Evolutionary conservation across 2,797 vertebrate genomes (phyloP).

Genomic region (Carduelis carduelis): DNA sequence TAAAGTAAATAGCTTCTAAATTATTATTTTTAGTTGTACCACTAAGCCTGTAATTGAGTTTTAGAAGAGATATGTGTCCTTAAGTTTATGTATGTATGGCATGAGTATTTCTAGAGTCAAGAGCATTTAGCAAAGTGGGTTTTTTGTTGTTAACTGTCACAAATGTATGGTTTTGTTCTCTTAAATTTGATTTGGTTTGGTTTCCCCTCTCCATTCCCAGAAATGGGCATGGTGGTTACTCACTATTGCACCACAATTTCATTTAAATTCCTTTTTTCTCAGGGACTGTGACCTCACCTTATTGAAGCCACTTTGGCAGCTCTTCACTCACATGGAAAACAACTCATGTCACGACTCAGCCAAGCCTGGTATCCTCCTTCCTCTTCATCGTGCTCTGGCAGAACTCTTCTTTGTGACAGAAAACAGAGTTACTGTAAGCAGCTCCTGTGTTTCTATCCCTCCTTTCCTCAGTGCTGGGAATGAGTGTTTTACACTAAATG

Average conservation of each 20-base stretch:
- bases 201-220: too few species aligned
- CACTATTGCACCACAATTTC: background rate
- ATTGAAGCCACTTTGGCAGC: slow-evolving; percentile 92
- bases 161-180: background rate
- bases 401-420: slow-evolving; percentile 96
- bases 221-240: background rate
- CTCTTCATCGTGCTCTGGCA: slow-evolving; percentile 92
- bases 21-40: background rate
- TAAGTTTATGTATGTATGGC: background rate
- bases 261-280: background rate
- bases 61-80: background rate
- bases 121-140: background rate
- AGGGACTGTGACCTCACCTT: slow-evolving; percentile 91
- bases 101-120: background rate
- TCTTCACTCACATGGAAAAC: slow-evolving; percentile 92
- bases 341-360: slow-evolving; percentile 82
- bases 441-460: background rate
- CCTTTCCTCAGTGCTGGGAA: background rate
- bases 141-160: background rate
- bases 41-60: background rate
- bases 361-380: slow-evolving; percentile 87
- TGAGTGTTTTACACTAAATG: background rate
- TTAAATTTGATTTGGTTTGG: background rate
- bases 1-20: background rate
- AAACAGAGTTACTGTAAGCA: slow-evolving; percentile 87